Evolutionary conservation across 2,888 invertebrate genomes (phyloP), one percentile per base, ranked within the genome.

Genomic region (Mylabris sibirica): DNA sequence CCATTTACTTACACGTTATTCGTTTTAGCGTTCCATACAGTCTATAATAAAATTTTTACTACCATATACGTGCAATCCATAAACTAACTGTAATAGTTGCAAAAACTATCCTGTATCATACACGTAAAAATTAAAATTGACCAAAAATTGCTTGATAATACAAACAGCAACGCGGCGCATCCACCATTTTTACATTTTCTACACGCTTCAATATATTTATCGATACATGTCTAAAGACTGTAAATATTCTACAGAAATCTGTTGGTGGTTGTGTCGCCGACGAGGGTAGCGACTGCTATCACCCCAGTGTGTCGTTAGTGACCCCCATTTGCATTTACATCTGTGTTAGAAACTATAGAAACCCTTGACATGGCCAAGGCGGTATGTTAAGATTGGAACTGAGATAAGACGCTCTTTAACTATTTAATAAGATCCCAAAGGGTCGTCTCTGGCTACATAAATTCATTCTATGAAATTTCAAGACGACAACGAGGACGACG

Each of bases 301-400:
- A 72, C 73, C 71, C 74, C 73, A 73, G 73, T 71, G 76, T 74
- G 77, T 76, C 76, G 77, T 77, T 78, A 76, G 77, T 77, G 81
- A 81, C 79, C 80, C 77, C 76, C 75, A 81, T 82, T 82, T 81
- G 82, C 81, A 82, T 82, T 81, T 81, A 81, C 82, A 81, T 81
- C 80, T 79, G 80, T 79, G 81, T 79, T 79, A 75, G 78, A 76
- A 78, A 78, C 80, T 78, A 77, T 78, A 75, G 80, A 78, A 78
- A 78, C 77, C 77, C 77, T 76, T 76, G 79, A 82, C 82, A 81
- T 76, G 82, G 77, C 80, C 80, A 79, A 81, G 81, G 81, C 80
- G 82, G 81, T 79, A 75, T 77, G 78, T 78, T 78, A 77, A 78
- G 81, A 81, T 81, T 77, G 77, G 78, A 79, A 77, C 76, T 75